Percentiles rank a stretch among this genome's conserved stretches.
phyloP scores from a whole-genome alignment of 2,113 vertebrate species.

The Tichodroma muraria region DNA sequence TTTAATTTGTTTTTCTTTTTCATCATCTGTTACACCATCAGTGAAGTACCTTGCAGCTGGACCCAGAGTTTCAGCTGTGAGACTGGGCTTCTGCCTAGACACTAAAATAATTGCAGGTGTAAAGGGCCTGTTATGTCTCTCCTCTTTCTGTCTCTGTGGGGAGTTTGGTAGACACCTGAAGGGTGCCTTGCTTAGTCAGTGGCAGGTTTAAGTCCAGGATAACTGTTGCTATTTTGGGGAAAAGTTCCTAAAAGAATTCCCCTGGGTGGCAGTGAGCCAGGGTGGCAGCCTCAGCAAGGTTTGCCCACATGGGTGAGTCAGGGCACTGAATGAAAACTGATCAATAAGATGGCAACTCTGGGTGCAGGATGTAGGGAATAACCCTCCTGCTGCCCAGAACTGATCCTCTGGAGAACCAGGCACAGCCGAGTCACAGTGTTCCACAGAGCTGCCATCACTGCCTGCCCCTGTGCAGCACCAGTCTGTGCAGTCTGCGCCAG shows the following conservation, averaged over 20 bases:
- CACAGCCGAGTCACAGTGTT: neutral
- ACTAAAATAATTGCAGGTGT: neutral
- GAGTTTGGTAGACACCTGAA: neutral
- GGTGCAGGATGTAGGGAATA: neutral
- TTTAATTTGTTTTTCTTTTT: neutral
- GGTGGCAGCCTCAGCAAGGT: neutral
- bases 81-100: neutral
- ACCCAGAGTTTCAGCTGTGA: neutral
- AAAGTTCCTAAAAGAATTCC: too few relatives aligned
- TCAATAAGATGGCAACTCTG: neutral
- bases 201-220: neutral
- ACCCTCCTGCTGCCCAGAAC: rapidly evolving
- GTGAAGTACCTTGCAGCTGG: neutral
- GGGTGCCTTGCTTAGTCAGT: neutral
- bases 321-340: neutral
- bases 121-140: neutral
- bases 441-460: neutral
- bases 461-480: neutral
- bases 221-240: neutral
- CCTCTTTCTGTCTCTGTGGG: rapidly evolving
- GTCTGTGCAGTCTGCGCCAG: neutral
- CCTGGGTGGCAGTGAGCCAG: neutral
- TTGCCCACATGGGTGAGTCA: neutral
- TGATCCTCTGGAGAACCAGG: neutral
- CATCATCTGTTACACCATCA: neutral